A percentile compares a stretch with the other conserved stretches of the same genome.
phyloP scores from a whole-genome alignment of 2,113 vertebrate genomes.

The Accipiter cooperii region DNA sequence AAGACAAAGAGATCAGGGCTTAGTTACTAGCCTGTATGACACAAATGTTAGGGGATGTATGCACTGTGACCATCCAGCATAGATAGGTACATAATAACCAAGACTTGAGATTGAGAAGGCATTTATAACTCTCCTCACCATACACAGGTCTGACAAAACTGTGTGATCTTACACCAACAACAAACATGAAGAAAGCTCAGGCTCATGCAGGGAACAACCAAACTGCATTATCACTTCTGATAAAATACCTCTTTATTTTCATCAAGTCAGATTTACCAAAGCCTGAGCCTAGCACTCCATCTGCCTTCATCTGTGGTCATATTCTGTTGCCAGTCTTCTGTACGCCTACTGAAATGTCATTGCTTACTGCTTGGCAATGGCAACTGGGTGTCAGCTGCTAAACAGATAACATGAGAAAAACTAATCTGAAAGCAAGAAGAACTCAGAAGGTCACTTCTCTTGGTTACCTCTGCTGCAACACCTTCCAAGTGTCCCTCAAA shows the following conservation, averaged over 20 bases:
- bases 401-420: neutral
- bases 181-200: neutral
- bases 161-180: neutral
- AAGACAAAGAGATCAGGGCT: neutral
- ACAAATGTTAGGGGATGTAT: neutral
- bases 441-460: neutral
- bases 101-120: neutral
- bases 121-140: neutral
- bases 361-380: neutral
- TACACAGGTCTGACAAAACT: neutral
- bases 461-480: neutral
- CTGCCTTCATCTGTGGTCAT: neutral
- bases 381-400: neutral
- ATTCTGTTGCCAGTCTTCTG: neutral
- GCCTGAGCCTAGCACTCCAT: neutral
- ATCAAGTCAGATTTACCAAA: neutral
- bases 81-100: neutral
- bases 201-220: neutral
- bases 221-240: neutral
- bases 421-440: neutral
- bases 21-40: neutral
- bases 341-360: neutral
- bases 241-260: neutral
- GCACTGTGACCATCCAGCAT: neutral
- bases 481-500: neutral